Base-by-base conservation (phyloP, 2,888 invertebrate species). In the Nephrotoma guestfalica region DNA sequence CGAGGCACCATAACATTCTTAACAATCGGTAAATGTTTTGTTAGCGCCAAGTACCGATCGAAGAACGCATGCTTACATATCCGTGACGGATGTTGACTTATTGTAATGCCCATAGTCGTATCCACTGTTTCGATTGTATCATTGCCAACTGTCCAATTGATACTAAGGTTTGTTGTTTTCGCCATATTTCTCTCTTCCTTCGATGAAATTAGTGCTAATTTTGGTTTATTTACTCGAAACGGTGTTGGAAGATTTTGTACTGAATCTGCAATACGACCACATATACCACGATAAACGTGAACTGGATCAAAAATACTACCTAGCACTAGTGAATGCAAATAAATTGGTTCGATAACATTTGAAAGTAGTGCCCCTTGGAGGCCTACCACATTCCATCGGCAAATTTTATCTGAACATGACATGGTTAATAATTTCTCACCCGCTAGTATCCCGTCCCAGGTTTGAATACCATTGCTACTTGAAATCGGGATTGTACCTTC, bases 321-420 rank as follows among this genome's bases (percentile, higher is more conserved):
- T 88, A 98, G 93, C 89, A 96, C 95, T 89, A 97, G 94, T 90
- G 97, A 96, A 91, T 95, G 94, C 89, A 98, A 94, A 93, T 98
- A 98, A 88, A 99, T 94, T 86, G 98, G 98, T 89, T 96, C 95
- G 88, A 99, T 92, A 90, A 98, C 95, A 90, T 96, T 95, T 89
- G 97, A 95, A 88, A 98, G 93, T 88, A 99, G 93, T 88, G 98
- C 96, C 86, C 98, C 98, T 92, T 99, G 98, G 89, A 98, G 92
- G 86, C 99, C 99, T 88, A 97, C 93, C 88, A 98, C 96, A 93
- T 98, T 98, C 98, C 98, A 98, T 88, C 97, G 95, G 88, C 97
- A 97, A 90, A 98, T 95, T 93, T 99, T 99, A 93, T 99, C 98
- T 88, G 98, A 98, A 91, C 99, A 99, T 86, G 98, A 98, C 98